Percentiles rank a stretch among this genome's conserved stretches.
Conservation (phyloP, 2,797 vertebrate genomes). For the Girardinus metallicus region DNA sequence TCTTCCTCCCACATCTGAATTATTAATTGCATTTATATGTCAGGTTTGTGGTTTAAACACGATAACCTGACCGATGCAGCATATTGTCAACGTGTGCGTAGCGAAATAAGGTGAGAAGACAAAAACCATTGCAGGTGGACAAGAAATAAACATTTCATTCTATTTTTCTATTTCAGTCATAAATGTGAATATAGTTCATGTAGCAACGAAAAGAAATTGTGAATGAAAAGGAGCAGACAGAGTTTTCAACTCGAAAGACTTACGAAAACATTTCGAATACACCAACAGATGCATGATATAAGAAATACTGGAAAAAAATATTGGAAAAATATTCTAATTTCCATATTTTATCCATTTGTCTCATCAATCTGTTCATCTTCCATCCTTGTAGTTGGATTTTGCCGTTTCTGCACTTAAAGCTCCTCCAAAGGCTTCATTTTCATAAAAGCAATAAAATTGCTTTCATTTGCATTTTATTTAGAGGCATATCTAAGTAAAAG, state of each 20-base stretch:
- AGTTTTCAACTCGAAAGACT: no score
- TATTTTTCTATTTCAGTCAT: no score
- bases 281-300: no score
- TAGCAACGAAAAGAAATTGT: no score
- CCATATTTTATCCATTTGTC: neutral
- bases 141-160: neutral
- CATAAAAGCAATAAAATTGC: neutral
- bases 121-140: neutral
- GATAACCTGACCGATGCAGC: neutral
- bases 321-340: neutral
- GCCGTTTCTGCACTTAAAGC: neutral
- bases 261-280: no score
- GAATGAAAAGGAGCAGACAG: no score
- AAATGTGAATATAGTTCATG: no score
- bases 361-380: neutral
- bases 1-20: neutral
- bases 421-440: neutral
- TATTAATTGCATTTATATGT: neutral
- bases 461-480: no score
- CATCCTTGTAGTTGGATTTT: neutral
- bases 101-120: neutral
- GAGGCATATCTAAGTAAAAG: no score
- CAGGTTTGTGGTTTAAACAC: neutral
- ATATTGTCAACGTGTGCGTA: neutral
- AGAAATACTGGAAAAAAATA: neutral